Evolutionary conservation across 1,140 invertebrate species (phyloP).

Genomic region (Hylyphantes graminicola): DNA sequence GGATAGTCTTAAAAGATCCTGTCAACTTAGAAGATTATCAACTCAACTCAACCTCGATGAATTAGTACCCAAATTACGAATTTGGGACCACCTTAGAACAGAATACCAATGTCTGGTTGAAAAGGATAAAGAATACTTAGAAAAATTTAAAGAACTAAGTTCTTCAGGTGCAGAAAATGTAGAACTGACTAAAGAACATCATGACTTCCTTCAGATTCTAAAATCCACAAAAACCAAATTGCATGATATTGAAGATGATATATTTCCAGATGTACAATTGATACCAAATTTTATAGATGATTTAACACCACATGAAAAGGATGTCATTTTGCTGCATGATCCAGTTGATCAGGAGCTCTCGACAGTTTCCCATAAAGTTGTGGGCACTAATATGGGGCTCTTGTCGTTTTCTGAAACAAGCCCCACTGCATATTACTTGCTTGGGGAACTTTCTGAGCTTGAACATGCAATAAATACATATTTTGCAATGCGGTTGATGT

Average conservation of each 20-base stretch:
- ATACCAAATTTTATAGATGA: constrained; percentile 22
- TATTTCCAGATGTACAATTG: constrained; percentile 8
- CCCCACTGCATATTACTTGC: constrained; percentile 10
- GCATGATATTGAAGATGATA: constrained; percentile 18
- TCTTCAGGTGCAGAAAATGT: too few species aligned
- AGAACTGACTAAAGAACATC: neutral
- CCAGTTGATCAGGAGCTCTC: neutral
- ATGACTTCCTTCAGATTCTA: neutral
- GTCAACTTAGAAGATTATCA: neutral
- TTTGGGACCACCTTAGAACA: neutral
- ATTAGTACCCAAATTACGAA: neutral
- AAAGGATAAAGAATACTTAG: neutral
- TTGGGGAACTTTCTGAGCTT: constrained; percentile 12
- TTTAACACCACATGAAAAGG: constrained; percentile 1
- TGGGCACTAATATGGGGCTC: neutral
- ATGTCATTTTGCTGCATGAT: neutral
- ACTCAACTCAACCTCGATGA: constrained; percentile 10
- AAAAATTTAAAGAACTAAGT: neutral
- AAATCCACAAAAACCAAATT: constrained; percentile 24
- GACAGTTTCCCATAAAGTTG: neutral
- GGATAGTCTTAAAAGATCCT: neutral
- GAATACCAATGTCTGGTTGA: neutral
- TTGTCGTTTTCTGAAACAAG: constrained; percentile 1
- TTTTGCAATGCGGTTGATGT: constrained; percentile 5
- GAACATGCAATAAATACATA: constrained; percentile 24